Percentiles rank a stretch among this genome's conserved stretches.
Conservation (phyloP, 2,113 vertebrate genomes). For the Otolemur garnettii region DNA sequence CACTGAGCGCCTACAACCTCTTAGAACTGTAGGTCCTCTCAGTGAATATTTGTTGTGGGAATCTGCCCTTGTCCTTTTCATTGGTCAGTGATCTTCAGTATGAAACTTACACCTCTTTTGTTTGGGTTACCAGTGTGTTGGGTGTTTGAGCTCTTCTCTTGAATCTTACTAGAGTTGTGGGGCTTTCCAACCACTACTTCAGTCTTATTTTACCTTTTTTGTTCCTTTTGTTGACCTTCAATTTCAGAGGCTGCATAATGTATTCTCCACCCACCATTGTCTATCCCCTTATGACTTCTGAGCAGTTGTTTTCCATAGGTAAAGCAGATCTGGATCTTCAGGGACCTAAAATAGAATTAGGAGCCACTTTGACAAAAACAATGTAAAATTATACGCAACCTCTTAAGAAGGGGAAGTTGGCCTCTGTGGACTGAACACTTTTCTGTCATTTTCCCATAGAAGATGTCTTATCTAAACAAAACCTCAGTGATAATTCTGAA, state of each 20-base stretch:
- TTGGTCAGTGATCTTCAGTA: not conserved
- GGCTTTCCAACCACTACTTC: not conserved
- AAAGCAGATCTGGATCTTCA: not conserved
- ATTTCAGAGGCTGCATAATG: not conserved
- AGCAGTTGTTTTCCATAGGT: not conserved
- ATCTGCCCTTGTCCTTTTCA: not conserved
- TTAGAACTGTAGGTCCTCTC: not conserved
- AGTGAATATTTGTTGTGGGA: not conserved
- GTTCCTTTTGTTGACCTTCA: not conserved
- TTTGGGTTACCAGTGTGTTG: not conserved
- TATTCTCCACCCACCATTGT: not conserved
- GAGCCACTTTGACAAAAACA: not conserved
- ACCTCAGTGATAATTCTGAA: slow-evolving; percentile 32
- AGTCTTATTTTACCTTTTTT: not conserved
- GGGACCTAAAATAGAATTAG: not conserved
- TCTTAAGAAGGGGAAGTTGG: not conserved
- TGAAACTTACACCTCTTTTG: not conserved
- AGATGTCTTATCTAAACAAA: not conserved
- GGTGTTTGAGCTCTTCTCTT: not conserved
- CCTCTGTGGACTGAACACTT: not conserved
- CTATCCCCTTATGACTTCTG: not conserved
- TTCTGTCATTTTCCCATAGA: not conserved
- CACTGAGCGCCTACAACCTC: no score
- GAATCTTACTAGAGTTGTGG: not conserved
- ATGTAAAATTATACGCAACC: not conserved